phyloP scores from a whole-genome alignment of 2,113 vertebrate genomes.

The Halcyon senegalensis region DNA sequence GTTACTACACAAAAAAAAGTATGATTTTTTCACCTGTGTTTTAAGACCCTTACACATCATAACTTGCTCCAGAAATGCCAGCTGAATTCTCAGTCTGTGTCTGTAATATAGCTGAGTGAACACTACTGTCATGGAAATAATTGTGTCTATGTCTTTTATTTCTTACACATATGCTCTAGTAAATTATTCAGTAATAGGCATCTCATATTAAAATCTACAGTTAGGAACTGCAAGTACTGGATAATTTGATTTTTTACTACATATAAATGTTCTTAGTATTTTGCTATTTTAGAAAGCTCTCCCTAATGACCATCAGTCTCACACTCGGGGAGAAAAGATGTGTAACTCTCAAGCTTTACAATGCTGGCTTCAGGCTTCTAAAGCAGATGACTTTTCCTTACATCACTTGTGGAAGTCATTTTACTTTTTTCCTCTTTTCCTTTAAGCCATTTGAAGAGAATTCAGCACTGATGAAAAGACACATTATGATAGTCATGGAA shows the following conservation, averaged over 20 bases:
- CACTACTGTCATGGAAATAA: not conserved
- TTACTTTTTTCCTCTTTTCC: not conserved
- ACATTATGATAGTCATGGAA: not conserved
- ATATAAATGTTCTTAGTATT: not conserved
- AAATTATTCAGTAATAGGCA: not conserved
- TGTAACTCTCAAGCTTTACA: not conserved
- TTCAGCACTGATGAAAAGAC: slow-evolving; percentile 3
- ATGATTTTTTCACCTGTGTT: not conserved
- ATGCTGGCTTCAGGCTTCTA: not conserved
- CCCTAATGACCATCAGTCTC: not conserved
- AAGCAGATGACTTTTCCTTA: not conserved
- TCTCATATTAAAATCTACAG: not conserved
- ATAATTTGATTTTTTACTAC: not conserved
- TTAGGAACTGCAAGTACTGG: not conserved
- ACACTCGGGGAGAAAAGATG: not conserved
- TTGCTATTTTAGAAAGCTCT: not conserved
- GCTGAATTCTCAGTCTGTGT: not conserved
- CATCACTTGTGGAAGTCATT: not conserved
- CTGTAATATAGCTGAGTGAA: not conserved
- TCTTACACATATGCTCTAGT: not conserved
- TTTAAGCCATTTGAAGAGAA: not conserved
- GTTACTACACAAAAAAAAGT: not conserved
- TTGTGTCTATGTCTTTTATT: not conserved
- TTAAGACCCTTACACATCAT: not conserved
- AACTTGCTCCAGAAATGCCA: not conserved